Base-by-base conservation (phyloP, 2,888 invertebrate genomes). In the Aleiodes alternator region DNA sequence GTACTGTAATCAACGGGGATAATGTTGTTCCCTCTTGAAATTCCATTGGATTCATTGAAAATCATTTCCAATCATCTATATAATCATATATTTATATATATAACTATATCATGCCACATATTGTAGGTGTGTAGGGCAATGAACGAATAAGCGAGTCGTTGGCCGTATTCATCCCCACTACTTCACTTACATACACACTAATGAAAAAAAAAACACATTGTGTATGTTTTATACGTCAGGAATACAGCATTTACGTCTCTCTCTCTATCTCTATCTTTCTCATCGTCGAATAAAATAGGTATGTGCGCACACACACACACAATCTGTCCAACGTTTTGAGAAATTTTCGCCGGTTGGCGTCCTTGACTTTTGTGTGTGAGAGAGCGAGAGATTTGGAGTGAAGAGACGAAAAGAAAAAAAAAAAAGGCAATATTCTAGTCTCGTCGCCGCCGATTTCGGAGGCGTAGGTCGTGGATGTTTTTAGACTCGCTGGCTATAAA, bases 381-480 rank as follows among this genome's bases (percentile, higher is more conserved):
- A 71, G 55, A 59, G 69, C 34, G 16, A 31, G 34, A 73, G 53
- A 38, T 31, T 64, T 14, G 14, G 66, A 9, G 56, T 31, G 48
- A 75, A 56, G 72, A 12, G 38, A 57, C 71, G 61, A 71, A 23
- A 23, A 23, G n/a, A 23, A 2, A 23, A 23, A 23, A 50, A 66
- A 75, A 69, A 75, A 56, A 70, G 66, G 43, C 69, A 66, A 77
- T 72, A 78, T 76, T 79, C 79, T 79, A 78, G 78, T 71, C 79
- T 55, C 76, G 79, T 75, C 75, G 71, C 69, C 73, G 75, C 73
- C 71, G 78, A 79, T 76, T 79, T 77, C 78, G 76, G 79, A 61
- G 73, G 69, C 72, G 80, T 78, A 80, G 80, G 80, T 80, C 80
- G 80, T 59, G 80, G 76, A 80, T 77, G 76, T 64, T 80, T 80